phyloP scores from a whole-genome alignment of 2,888 invertebrate genomes.

The Apantesis nais region DNA sequence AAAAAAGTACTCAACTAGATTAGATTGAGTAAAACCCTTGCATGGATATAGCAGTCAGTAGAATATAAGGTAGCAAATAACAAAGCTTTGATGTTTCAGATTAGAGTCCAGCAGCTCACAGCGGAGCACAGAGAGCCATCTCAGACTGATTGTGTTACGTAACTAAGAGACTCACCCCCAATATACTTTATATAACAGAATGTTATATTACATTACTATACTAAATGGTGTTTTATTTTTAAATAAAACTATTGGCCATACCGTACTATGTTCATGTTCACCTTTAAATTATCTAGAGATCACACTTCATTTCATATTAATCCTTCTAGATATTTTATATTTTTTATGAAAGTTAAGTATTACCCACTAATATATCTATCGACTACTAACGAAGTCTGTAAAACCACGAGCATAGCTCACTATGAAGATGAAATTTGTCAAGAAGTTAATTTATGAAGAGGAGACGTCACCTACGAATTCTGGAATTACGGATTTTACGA shows the following conservation, averaged over 20 bases:
- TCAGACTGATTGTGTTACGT: background rate
- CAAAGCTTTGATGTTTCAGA: background rate
- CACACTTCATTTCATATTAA: background rate
- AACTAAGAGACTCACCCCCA: background rate
- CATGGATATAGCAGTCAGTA: background rate
- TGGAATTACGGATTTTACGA: too few relatives aligned
- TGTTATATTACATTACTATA: background rate
- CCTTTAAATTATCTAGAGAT: background rate
- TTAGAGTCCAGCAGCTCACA: background rate
- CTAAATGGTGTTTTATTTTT: too few relatives aligned
- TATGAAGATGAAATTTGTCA: background rate
- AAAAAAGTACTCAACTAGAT: background rate
- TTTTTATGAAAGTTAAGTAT: background rate
- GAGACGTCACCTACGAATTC: too few relatives aligned
- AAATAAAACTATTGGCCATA: too few relatives aligned
- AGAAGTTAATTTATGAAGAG: too few relatives aligned
- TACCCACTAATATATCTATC: background rate
- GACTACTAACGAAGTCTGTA: background rate
- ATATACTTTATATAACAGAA: background rate
- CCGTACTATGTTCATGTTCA: too few relatives aligned
- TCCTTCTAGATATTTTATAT: background rate
- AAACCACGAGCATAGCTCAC: background rate
- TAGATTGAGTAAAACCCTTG: background rate
- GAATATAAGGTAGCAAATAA: constrained; percentile 4
- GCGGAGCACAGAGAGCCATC: background rate